Percentiles rank a stretch among this genome's conserved stretches.
phyloP scores from a whole-genome alignment of 1,140 invertebrate genomes.

The Phocides pigmalion region DNA sequence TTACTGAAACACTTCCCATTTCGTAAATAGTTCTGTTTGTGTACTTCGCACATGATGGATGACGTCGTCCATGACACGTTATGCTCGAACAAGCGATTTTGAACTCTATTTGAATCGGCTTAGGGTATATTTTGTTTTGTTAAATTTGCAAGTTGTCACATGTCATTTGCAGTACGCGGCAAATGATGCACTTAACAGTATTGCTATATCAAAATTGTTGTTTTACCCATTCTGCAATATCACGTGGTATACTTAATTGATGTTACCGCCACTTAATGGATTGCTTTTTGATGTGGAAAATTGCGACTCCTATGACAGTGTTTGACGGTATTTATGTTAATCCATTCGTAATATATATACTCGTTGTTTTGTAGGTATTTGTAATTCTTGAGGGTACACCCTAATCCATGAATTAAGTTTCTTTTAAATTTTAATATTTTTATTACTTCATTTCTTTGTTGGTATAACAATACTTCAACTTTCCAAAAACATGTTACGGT shows the following conservation, averaged over 20 bases:
- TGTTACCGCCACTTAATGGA: slow-evolving; percentile 30
- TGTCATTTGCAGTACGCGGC: slow-evolving; percentile 28
- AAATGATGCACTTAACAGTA: slow-evolving; percentile 43
- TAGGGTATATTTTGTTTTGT: slow-evolving; percentile 12
- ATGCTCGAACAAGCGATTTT: neutral
- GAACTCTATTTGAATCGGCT: slow-evolving; percentile 14
- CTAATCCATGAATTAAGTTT: no score
- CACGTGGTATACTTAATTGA: slow-evolving; percentile 27
- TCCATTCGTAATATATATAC: no score
- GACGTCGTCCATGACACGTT: slow-evolving; percentile 32
- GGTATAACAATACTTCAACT: no score
- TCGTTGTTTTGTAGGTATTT: no score
- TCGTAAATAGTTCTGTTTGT: slow-evolving; percentile 43
- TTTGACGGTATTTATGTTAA: slow-evolving; percentile 28
- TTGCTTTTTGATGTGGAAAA: slow-evolving; percentile 26
- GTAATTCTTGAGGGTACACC: no score
- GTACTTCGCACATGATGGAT: slow-evolving; percentile 42
- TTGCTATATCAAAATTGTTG: slow-evolving; percentile 40
- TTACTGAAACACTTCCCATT: slow-evolving; percentile 44
- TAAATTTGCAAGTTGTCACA: slow-evolving; percentile 17
- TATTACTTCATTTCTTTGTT: no score
- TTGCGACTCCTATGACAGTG: neutral
- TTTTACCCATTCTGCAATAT: slow-evolving; percentile 37
- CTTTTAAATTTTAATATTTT: no score
- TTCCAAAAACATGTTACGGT: no score